These are phyloP conservation scores for Stenchaetothrips biformis DNA, from an alignment of 2,888 invertebrate genomes.

Conservation along the genomic window DNA sequence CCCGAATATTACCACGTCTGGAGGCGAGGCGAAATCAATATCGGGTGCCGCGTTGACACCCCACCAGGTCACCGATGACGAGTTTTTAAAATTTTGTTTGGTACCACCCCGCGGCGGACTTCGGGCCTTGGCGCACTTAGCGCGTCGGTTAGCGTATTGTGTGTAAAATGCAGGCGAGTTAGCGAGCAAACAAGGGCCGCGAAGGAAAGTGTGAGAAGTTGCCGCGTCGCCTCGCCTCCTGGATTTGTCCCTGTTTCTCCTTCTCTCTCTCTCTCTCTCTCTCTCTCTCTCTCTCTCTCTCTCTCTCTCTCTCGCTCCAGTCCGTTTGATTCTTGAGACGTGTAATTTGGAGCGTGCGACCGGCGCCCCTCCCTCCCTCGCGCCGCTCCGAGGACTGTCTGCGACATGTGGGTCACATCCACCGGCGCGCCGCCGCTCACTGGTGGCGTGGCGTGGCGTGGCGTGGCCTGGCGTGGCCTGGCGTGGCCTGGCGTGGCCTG, in stretches of 20 bases:
- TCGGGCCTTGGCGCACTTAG: neutral
- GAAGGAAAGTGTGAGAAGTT: conserved; percentile 13
- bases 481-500: too few relatives aligned
- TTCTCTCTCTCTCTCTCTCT: neutral
- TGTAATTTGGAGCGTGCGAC: conserved; percentile 24
- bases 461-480: too few relatives aligned
- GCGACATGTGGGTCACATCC: conserved; percentile 22
- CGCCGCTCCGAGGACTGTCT: conserved; percentile 10
- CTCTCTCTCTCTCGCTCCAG: neutral
- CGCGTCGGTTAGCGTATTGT: conserved; percentile 17
- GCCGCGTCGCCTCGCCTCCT: neutral
- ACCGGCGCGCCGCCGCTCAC: neutral
- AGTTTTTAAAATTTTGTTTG: neutral
- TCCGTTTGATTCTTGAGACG: conserved; percentile 18
- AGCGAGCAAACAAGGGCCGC: neutral
- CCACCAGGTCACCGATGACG: neutral
- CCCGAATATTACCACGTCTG: too few relatives aligned
- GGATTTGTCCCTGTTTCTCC: neutral
- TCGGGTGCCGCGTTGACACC: too few relatives aligned
- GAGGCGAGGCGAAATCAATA: too few relatives aligned
- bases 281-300: neutral
- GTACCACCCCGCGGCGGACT: neutral
- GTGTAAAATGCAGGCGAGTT: neutral
- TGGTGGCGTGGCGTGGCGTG: too few relatives aligned
- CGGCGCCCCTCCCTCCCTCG: neutral